Conservation (phyloP, 1,140 invertebrate genomes). For the Drosophila athabasca region DNA sequence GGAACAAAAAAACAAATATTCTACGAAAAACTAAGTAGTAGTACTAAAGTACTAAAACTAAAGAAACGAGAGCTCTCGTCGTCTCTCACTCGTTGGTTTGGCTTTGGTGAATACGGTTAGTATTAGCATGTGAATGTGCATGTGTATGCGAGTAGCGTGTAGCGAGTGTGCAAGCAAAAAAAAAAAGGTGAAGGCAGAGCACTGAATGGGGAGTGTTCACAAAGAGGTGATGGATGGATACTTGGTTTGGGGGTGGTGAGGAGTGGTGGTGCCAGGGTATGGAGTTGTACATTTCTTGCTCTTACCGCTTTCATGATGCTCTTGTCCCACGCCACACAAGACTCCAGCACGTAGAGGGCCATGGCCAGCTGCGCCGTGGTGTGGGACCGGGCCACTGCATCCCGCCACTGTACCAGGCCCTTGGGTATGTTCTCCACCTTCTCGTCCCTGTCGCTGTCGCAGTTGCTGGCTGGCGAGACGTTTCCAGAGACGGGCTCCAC, state of each 20-base stretch:
- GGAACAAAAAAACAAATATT: not conserved
- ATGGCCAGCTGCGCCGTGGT: constrained; percentile 96
- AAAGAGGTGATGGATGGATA: constrained; percentile 20
- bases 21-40: not conserved
- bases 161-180: constrained; percentile 1
- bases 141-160: not conserved
- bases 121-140: not conserved
- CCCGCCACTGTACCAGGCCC: constrained; percentile 93
- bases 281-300: constrained; percentile 27
- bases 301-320: constrained; percentile 99
- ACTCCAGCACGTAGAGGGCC: constrained; percentile 94
- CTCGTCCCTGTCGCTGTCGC: constrained; percentile 78
- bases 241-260: not conserved
- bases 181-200: constrained; percentile 4
- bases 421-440: constrained; percentile 85
- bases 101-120: too few species aligned
- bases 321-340: constrained; percentile 98
- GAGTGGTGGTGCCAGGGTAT: constrained; percentile 12
- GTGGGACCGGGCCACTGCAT: constrained; percentile 91
- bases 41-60: too few species aligned
- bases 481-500: constrained; percentile 67
- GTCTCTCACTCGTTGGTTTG: too few species aligned
- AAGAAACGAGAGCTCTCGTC: not conserved
- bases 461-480: constrained; percentile 74
- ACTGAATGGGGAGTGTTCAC: not conserved